A percentile compares a stretch with the other conserved stretches of the same genome.
Conservation (phyloP, 2,113 vertebrate species). For the Silurus meridionalis region DNA sequence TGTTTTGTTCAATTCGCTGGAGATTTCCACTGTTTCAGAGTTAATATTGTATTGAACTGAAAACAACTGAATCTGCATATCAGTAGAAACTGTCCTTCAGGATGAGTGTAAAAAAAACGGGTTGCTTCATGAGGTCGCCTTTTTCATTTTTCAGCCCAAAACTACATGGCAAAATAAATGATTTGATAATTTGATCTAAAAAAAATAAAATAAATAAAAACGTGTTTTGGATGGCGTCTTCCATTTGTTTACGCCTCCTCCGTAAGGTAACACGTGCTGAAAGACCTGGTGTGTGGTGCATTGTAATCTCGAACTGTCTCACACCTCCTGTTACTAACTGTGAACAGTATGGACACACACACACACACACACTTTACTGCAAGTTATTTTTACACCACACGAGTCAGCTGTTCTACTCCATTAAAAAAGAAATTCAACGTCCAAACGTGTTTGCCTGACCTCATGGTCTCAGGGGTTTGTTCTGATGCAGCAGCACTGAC, state of each 20-base stretch:
- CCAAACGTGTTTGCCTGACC: constrained; percentile 20
- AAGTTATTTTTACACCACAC: neutral
- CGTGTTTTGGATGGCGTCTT: neutral
- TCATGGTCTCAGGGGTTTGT: constrained; percentile 36
- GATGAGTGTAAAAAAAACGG: neutral
- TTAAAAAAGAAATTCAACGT: neutral
- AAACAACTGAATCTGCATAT: neutral
- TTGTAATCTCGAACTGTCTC: constrained; percentile 9
- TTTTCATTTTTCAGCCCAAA: neutral
- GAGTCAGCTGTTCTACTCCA: constrained; percentile 1
- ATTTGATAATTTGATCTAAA: neutral
- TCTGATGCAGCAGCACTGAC: constrained; percentile 48
- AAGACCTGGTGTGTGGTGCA: neutral
- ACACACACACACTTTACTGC: neutral
- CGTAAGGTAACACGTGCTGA: neutral
- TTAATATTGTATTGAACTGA: too few relatives aligned
- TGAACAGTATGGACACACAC: neutral
- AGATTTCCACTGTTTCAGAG: neutral
- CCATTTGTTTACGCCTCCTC: neutral
- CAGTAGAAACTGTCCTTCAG: neutral
- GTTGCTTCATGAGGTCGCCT: neutral
- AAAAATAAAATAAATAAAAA: too few relatives aligned
- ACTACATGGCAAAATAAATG: too few relatives aligned
- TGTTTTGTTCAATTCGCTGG: neutral
- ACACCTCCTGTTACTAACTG: constrained; percentile 8